Conservation (phyloP, 2,888 invertebrate species). For the Zele albiditarsus region DNA sequence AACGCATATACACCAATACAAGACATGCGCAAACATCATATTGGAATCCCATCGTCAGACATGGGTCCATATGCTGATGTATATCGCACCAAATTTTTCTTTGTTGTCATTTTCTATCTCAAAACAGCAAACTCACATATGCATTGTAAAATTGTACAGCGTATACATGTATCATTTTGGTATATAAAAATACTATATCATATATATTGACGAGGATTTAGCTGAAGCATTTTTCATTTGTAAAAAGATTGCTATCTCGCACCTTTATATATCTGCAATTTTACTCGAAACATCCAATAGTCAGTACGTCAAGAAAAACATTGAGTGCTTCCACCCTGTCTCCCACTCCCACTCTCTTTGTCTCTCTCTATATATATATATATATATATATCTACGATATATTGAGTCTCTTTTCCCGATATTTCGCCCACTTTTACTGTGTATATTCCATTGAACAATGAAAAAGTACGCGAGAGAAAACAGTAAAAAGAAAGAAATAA, state of each 20-base stretch:
- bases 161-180: not conserved
- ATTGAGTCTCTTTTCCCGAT: not conserved
- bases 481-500: not conserved
- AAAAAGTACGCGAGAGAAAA: not conserved
- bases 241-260: not conserved
- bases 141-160: not conserved
- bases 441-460: not conserved
- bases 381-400: not conserved
- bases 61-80: too few relatives aligned
- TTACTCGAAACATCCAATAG: not conserved
- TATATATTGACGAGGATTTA: not conserved
- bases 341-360: not conserved
- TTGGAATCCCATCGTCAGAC: too few relatives aligned
- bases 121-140: too few relatives aligned
- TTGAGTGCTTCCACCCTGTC: not conserved
- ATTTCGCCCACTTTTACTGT: not conserved
- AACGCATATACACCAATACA: not conserved
- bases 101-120: not conserved
- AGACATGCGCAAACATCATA: too few relatives aligned
- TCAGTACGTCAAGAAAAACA: slow-evolving; percentile 16
- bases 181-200: not conserved
- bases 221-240: not conserved
- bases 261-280: not conserved
- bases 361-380: too few relatives aligned
- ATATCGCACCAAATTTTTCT: not conserved